Base-by-base conservation (phyloP, 2,797 vertebrate genomes). In the Chromobotia macracanthus region DNA sequence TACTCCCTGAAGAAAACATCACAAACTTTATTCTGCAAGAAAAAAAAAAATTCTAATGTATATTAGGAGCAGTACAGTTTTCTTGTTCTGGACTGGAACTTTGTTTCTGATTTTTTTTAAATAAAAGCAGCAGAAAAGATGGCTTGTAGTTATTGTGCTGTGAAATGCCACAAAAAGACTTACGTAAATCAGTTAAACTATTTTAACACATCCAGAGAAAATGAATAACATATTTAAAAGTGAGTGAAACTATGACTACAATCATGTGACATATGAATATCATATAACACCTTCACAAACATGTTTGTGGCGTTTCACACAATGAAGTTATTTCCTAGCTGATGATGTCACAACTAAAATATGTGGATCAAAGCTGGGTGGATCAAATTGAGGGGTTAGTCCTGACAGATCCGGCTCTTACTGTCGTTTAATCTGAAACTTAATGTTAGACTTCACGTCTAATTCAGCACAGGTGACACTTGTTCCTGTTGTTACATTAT, bases 371-470 rank as follows among this genome's bases (percentile, higher is more conserved):
- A 63, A 65, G 19, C 16, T 25, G 19, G 48, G 31, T 44, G 25
- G 73, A 75, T 66, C 48, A 75, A 66, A 75, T 48, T 66, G 48
- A 41, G 61, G 61, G 48, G 28, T 75, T 28, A 64, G 48, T 55
- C 48, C 61, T 75, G 61, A 65, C 5, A 53, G n/a, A 53, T 53
- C n/a, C 21, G 8, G 61, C 12, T 13, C 41, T 63, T 28, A 63
- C 1, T 21, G 25, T 50, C 48, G n/a, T 74, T 63, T 16, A 31
- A 21, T 63, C 12, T 41, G 31, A 65, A 75, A 48, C 4, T 9
- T 75, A 51, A 73, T 35, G 15, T 44, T 41, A 72, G 38, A 25
- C 44, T 25, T 21, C 16, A 23, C 15, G 38, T 75, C 15, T 41
- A 28, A 67, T 56, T 66, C 16, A 56, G 35, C 16, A 10, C 63